Conservation (phyloP, 2,888 invertebrate genomes). For the Rhingia rostrata region DNA sequence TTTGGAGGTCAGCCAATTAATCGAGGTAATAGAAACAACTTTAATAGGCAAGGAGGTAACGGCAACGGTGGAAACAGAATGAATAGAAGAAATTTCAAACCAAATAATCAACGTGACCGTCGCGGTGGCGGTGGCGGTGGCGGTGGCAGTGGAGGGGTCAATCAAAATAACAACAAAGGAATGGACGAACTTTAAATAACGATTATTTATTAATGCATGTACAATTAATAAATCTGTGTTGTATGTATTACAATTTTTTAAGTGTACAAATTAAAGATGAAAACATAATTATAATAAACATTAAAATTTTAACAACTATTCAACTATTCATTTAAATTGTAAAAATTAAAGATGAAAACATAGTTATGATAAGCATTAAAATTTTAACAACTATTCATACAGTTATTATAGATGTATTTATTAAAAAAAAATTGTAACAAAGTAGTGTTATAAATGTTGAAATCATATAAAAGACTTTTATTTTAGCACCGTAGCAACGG, state of each 20-base stretch:
- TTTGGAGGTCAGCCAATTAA: slow-evolving; percentile 79
- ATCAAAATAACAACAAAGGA: slow-evolving; percentile 37
- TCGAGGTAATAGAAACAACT: slow-evolving; percentile 75
- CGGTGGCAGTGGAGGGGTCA: slow-evolving; percentile 75
- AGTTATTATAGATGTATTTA: slow-evolving; percentile 19
- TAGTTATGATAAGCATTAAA: too few species aligned
- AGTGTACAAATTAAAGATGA: too few species aligned
- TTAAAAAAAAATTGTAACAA: slow-evolving; percentile 14
- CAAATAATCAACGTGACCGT: slow-evolving; percentile 84
- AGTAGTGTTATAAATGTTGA: slow-evolving; percentile 22
- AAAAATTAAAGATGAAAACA: too few species aligned
- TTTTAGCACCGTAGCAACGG: too few species aligned
- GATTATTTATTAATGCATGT: neutral
- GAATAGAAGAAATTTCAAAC: slow-evolving; percentile 79
- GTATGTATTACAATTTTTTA: too few species aligned
- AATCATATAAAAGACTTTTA: slow-evolving; percentile 10
- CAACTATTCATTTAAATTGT: neutral
- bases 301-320: neutral
- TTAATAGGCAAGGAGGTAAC: slow-evolving; percentile 34
- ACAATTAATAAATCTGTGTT: too few species aligned
- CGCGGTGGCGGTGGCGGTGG: slow-evolving; percentile 82
- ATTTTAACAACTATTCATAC: neutral
- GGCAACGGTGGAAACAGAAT: slow-evolving; percentile 32
- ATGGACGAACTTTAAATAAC: slow-evolving; percentile 22
- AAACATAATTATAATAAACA: too few species aligned